A percentile compares a stretch with the other conserved stretches of the same genome.
These are phyloP conservation scores for Brenthis hecate DNA, from an alignment of 2,888 invertebrate species.

Conservation along the genomic window DNA sequence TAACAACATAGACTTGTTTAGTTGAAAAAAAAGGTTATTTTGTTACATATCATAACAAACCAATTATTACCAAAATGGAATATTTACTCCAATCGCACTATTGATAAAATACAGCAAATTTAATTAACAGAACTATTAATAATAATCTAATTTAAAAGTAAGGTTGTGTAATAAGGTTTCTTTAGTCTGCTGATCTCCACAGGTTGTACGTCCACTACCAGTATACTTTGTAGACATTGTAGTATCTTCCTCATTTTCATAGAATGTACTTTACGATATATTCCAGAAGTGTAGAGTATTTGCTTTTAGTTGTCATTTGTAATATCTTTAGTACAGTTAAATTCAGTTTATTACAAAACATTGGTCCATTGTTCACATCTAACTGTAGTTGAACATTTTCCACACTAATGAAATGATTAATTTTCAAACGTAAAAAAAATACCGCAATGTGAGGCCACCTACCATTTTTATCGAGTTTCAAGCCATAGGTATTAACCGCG, in stretches of 20 bases:
- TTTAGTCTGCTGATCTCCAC: neutral
- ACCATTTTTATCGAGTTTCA: slow-evolving; percentile 27
- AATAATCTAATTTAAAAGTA: slow-evolving; percentile 4
- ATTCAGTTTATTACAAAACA: neutral
- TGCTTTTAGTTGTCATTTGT: too few relatives aligned
- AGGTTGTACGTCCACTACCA: neutral
- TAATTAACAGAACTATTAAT: neutral
- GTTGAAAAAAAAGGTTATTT: too few relatives aligned
- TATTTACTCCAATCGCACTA: neutral
- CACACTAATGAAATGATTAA: neutral
- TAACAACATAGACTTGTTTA: too few relatives aligned
- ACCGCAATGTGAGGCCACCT: slow-evolving; percentile 2
- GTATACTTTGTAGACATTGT: too few relatives aligned
- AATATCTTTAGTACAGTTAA: neutral
- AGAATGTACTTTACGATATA: too few relatives aligned
- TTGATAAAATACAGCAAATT: neutral
- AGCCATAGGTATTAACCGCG: slow-evolving; percentile 43
- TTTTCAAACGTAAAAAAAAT: slow-evolving; percentile 7
- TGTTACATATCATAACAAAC: neutral
- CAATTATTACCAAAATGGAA: too few relatives aligned
- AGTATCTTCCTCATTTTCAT: too few relatives aligned
- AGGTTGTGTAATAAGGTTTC: slow-evolving; percentile 9
- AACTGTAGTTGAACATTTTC: neutral
- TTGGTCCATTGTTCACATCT: neutral
- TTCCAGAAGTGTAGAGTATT: too few relatives aligned